Evolutionary conservation across 1,140 invertebrate species (phyloP).

Genomic region (Vollenhovia emeryi): DNA sequence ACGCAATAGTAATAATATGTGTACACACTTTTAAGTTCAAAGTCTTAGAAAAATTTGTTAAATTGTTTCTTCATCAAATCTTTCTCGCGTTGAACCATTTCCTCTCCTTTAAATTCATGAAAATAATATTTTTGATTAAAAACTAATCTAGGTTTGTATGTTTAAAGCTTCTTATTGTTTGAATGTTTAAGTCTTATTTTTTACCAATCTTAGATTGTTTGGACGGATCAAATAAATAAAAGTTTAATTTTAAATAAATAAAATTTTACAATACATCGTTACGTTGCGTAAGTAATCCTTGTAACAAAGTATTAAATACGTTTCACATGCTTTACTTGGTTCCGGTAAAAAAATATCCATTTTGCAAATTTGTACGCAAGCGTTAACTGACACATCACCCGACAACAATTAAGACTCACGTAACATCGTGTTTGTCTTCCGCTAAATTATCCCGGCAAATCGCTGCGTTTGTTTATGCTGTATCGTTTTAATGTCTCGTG

Average conservation of each 20-base stretch:
- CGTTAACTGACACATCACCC: neutral
- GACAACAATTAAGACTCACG: neutral
- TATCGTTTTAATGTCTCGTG: neutral
- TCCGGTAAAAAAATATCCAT: neutral
- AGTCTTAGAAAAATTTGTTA: neutral
- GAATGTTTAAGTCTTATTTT: neutral
- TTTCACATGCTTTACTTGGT: neutral
- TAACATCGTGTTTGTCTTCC: neutral
- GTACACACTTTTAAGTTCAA: too few relatives aligned
- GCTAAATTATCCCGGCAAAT: slow-evolving; percentile 9
- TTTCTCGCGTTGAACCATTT: neutral
- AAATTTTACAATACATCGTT: neutral
- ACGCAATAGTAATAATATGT: too few relatives aligned
- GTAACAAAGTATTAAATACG: neutral
- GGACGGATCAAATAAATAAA: neutral
- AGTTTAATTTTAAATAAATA: slow-evolving; percentile 14
- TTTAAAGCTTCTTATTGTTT: neutral
- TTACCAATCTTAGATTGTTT: neutral
- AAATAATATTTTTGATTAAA: neutral
- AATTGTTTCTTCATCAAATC: neutral
- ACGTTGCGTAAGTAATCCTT: neutral
- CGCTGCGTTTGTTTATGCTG: neutral
- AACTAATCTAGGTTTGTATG: neutral
- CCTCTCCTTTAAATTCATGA: neutral
- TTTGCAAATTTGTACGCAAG: neutral